phyloP scores from a whole-genome alignment of 2,888 invertebrate genomes.

The Meloe dianella region DNA sequence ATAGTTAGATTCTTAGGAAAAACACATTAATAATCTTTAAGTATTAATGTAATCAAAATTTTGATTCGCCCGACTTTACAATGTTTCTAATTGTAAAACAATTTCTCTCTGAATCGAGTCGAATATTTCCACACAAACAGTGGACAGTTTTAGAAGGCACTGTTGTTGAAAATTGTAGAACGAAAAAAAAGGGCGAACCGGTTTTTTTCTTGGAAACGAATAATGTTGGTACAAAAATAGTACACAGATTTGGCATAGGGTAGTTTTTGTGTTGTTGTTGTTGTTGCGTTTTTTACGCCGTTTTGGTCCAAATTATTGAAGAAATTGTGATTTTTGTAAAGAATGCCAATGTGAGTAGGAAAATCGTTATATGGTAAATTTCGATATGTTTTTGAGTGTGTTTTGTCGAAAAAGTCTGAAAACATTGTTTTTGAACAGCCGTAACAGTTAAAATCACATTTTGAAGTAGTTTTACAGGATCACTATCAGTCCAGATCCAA shows the following conservation, averaged over 20 bases:
- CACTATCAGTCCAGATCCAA: no score
- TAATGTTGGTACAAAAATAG: slow-evolving; percentile 5
- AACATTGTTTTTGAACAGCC: no score
- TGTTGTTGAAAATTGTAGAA: not conserved
- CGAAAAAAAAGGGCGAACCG: not conserved
- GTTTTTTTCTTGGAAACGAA: not conserved
- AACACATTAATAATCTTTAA: not conserved
- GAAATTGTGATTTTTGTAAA: not conserved
- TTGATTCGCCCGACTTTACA: not conserved
- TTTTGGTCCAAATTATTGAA: not conserved
- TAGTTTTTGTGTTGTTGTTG: slow-evolving; percentile 8
- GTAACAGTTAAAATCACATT: no score
- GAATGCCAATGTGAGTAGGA: not conserved
- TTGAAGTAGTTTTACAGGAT: no score
- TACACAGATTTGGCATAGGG: slow-evolving; percentile 23
- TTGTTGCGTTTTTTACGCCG: no score
- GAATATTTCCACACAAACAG: slow-evolving; percentile 5
- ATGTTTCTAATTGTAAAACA: not conserved
- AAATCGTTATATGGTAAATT: not conserved
- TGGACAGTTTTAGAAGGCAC: slow-evolving; percentile 16
- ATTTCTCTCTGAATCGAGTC: not conserved
- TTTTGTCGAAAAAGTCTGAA: not conserved
- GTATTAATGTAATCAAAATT: no score
- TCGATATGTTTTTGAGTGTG: not conserved
- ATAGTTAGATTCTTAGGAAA: not conserved